Conservation (phyloP, 2,113 vertebrate species). For the Coreoperca whiteheadi region DNA sequence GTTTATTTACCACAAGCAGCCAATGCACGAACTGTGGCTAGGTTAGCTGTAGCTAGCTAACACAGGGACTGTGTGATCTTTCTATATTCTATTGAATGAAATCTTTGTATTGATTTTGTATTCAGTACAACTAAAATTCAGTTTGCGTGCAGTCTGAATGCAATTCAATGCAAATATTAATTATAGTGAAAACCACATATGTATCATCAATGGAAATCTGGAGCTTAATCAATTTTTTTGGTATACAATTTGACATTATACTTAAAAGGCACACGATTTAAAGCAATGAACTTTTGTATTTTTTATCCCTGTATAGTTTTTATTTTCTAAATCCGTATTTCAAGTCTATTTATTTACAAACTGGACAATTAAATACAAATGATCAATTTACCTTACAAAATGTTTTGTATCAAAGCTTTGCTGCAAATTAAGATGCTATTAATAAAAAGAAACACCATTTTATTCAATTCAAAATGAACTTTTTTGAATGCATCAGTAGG, state of each 20-base stretch:
- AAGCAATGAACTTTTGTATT: constrained; percentile 58
- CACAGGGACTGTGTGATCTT: background rate
- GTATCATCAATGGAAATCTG: background rate
- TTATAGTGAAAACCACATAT: background rate
- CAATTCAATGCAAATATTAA: background rate
- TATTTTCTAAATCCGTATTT: constrained; percentile 43
- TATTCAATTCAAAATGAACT: background rate
- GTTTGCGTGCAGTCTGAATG: background rate
- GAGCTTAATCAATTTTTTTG: constrained; percentile 31
- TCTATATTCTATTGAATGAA: background rate
- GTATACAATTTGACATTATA: constrained; percentile 12
- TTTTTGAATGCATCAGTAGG: constrained; percentile 18
- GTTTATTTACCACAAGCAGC: background rate
- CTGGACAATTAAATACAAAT: constrained; percentile 53
- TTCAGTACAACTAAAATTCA: background rate
- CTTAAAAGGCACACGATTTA: constrained; percentile 79
- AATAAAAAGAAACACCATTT: background rate
- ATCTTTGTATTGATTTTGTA: background rate
- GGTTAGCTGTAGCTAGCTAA: background rate
- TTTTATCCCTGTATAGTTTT: constrained; percentile 68
- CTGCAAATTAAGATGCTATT: constrained; percentile 45
- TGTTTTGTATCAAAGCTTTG: constrained; percentile 33
- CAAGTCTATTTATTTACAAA: constrained; percentile 60
- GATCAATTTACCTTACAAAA: constrained; percentile 37
- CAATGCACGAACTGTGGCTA: background rate